Conservation (phyloP, 2,113 vertebrate species). For the Python bivittatus region DNA sequence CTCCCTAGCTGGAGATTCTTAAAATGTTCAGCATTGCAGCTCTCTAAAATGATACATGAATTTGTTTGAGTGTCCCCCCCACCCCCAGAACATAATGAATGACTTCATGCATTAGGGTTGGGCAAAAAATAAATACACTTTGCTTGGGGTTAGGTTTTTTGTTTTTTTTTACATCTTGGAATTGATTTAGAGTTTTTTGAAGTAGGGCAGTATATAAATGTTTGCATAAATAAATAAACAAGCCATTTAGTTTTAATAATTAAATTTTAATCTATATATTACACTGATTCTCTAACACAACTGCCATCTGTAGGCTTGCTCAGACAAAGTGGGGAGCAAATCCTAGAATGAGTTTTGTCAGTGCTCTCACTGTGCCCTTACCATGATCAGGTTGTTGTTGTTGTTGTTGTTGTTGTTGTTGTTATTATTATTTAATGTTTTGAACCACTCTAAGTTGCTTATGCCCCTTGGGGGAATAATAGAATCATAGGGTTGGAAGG, state of each 20-base stretch:
- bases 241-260: neutral
- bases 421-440: neutral
- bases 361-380: neutral
- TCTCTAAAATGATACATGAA: neutral
- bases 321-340: neutral
- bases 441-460: neutral
- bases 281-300: neutral
- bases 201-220: neutral
- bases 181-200: neutral
- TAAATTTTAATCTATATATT: neutral
- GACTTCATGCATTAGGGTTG: neutral
- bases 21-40: neutral
- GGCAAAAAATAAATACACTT: neutral
- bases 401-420: no score
- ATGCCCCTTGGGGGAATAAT: neutral
- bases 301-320: neutral
- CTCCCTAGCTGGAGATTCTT: neutral
- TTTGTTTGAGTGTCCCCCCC: neutral
- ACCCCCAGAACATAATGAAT: neutral
- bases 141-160: neutral
- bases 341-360: neutral
- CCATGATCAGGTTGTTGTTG: neutral
- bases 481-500: neutral
- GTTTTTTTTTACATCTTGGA: neutral
- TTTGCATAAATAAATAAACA: neutral